Conservation (phyloP, 1,140 invertebrate genomes). For the Drosophila pallidifrons region DNA sequence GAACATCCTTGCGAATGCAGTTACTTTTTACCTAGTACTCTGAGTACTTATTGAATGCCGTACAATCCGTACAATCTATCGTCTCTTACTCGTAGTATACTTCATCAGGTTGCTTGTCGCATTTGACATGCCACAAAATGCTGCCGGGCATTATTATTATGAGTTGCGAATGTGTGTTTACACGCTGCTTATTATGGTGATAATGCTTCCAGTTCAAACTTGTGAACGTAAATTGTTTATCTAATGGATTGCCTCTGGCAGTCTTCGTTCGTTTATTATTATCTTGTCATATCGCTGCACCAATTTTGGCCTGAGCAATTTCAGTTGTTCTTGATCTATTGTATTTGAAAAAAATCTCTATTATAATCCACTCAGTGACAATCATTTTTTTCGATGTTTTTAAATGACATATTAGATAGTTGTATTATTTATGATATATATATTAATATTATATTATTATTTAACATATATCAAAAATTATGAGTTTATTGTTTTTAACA, state of each 20-base stretch:
- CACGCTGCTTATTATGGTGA: slow-evolving; percentile 20
- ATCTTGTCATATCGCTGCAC: background rate
- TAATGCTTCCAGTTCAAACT: slow-evolving; percentile 20
- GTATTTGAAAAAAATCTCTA: background rate
- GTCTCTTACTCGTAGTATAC: slow-evolving; percentile 2
- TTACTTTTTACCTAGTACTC: slow-evolving; percentile 1
- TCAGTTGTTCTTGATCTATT: background rate
- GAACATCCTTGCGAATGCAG: slow-evolving; percentile 63
- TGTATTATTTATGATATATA: too few relatives aligned
- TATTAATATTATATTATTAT: too few relatives aligned
- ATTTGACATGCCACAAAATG: slow-evolving; percentile 4
- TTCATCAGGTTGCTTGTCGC: slow-evolving; percentile 47
- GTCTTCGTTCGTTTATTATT: background rate
- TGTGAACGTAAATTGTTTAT: slow-evolving; percentile 16
- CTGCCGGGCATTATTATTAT: slow-evolving; percentile 42
- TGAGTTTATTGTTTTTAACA: too few relatives aligned
- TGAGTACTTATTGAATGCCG: slow-evolving; percentile 17
- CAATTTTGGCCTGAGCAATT: background rate
- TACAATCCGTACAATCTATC: slow-evolving; percentile 26
- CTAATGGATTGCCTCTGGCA: slow-evolving; percentile 7
- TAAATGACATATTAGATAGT: too few relatives aligned
- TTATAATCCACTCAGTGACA: too few relatives aligned
- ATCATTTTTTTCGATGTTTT: too few relatives aligned
- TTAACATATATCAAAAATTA: too few relatives aligned
- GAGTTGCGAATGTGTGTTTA: slow-evolving; percentile 16